Evolutionary conservation across 2,797 vertebrate genomes (phyloP), one percentile per base, ranked within the genome.

Genomic region (Coreius guichenoti): DNA sequence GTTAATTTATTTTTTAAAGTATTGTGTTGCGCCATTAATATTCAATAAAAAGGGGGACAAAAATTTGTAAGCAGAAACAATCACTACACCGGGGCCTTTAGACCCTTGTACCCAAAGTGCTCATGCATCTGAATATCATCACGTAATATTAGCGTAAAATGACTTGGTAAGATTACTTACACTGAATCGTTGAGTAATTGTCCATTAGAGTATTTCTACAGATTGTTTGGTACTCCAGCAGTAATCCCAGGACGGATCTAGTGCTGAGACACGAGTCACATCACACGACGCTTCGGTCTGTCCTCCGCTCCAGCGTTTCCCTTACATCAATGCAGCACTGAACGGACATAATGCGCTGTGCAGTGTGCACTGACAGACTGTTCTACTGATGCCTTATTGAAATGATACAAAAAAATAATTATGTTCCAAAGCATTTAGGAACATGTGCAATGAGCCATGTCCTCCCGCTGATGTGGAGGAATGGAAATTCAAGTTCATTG

Each of bases 151-250:
- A 31, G 39, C 23, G 21, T 29, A 19, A 70, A 69, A 73, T 6
- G 4, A 58, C 70, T 58, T 70, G 67, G 5, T 9, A 33, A 26
- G 84, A 83, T 83, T 92, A 95, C 96, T 97, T 95, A 97, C 97
- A 93, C 94, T 93, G 96, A 90, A 96, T 90, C 92, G 94, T 90
- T 86, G 95, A 96, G 93, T 95, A 95, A 94, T 96, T 95, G 95
- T 96, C 96, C 96, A 97, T 97, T 94, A 92, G 95, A 90, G 87
- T 86, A 83, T 82, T 86, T 86, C 54, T 88, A 84, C 80, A 89
- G 69, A 84, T 84, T 74, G 85, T 72, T 81, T 86, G 85, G 88
- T 90, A 90, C 74, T 92, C 87, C 88, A 82, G 84, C 70, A 90
- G 47, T 90, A 93, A 93, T 93, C 93, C 93, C 92, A 86, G 76